These are phyloP conservation scores for Bibio marci DNA, from an alignment of 2,888 invertebrate species.

Conservation along the genomic window DNA sequence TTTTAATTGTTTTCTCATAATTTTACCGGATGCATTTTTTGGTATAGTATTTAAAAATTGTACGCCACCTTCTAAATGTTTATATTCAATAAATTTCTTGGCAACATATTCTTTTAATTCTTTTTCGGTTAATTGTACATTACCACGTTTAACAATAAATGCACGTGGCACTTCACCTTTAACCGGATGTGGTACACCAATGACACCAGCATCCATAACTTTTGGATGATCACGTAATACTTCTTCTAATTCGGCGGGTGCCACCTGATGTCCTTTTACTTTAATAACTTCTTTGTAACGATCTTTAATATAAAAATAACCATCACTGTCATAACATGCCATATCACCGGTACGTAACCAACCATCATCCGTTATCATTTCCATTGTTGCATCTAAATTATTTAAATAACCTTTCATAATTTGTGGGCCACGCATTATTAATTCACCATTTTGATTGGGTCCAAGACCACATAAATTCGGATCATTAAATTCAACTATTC, in stretches of 20 bases:
- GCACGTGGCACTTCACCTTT: slow-evolving; percentile 64
- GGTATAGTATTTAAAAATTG: slow-evolving; percentile 49
- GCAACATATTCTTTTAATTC: slow-evolving; percentile 45
- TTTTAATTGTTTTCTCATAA: slow-evolving; percentile 43
- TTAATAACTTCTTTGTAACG: slow-evolving; percentile 73
- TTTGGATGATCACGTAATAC: slow-evolving; percentile 34
- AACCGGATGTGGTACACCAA: slow-evolving; percentile 50
- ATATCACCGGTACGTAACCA: slow-evolving; percentile 65
- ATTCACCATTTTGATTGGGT: slow-evolving; percentile 47
- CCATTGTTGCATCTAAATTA: slow-evolving; percentile 52
- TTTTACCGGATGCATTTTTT: slow-evolving; percentile 62
- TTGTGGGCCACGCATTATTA: slow-evolving; percentile 60
- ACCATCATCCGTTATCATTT: slow-evolving; percentile 46
- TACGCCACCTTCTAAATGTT: slow-evolving; percentile 51
- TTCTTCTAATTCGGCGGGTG: slow-evolving; percentile 73
- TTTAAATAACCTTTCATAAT: slow-evolving; percentile 67
- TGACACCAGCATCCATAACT: slow-evolving; percentile 65
- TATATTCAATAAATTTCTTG: slow-evolving; percentile 55
- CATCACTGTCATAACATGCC: slow-evolving; percentile 42
- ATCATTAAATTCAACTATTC: slow-evolving; percentile 37
- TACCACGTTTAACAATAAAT: slow-evolving; percentile 42
- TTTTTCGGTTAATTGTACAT: slow-evolving; percentile 28
- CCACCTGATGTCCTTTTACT: slow-evolving; percentile 58
- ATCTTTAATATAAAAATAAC: slow-evolving; percentile 50
- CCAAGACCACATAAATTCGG: slow-evolving; percentile 30